Evolutionary conservation across 92 coral and sea anemone species (phyloP), one percentile per base, ranked within the genome.

Genomic region (Meandrina meandrites): DNA sequence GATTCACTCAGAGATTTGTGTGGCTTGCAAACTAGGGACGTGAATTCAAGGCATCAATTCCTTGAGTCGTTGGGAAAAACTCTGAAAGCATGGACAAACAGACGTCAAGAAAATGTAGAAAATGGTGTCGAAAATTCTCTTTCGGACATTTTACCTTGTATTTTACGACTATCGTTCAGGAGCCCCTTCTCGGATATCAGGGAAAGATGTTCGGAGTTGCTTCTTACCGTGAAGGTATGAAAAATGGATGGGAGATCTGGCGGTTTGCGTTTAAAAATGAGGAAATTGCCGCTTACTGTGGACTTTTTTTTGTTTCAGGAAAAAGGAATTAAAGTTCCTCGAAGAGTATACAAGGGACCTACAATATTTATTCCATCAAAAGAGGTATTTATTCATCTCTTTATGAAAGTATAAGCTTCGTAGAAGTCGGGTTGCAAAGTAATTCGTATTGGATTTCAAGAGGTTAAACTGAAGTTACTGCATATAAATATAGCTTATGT

Each of bases 121-220:
- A 86, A 93, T 80, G 96, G 96, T 75, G 79, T 87, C 42, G 81
- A 89, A 35, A 91, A 92, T 42, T 81, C 85, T 74, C 90, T 95
- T 71, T 92, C 90, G 84, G 93, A 88, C 60, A 73, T 94, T 50
- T 90, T 97, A 31, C 99, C 99, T 51, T 91, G 94, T 62, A 85
- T 97, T 81, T 90, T 97, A 79, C 91, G 98, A 75, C 94, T 97
- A 82, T 94, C 99, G 24, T 57, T 77, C 47, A 91, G 98, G 60
- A 92, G 98, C 76, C 98, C 99, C 34, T 97, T 97, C 74, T 91
- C 98, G 75, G 99, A 97, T 90, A 96, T 97, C 62, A 92, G 99
- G 47, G 93, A 84, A 74, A 92, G 91, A 74, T 95, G 97, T 83
- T 53, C 93, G 17, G 91, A 89, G 75, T 81, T 95, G 74, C 88